Percentiles rank a stretch among this genome's conserved stretches.
phyloP scores from a whole-genome alignment of 2,888 invertebrate genomes.

The Hylaea fasciaria region DNA sequence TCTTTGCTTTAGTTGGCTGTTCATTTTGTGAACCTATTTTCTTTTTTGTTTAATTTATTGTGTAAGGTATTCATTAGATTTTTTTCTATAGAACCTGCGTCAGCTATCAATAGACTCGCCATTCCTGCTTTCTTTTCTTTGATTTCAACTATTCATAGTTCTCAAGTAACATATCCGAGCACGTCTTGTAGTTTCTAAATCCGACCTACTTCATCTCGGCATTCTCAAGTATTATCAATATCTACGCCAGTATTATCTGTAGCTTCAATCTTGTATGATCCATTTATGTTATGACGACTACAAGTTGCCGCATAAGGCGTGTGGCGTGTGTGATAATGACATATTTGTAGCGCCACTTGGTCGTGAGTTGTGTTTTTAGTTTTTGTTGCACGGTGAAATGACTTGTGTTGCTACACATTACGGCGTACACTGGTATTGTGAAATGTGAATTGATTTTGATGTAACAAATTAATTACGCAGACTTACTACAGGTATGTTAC shows the following conservation, averaged over 20 bases:
- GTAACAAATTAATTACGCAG: background rate
- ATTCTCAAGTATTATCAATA: slow-evolving; percentile 30
- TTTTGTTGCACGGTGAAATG: slow-evolving; percentile 23
- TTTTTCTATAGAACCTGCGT: background rate
- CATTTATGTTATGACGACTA: slow-evolving; percentile 26
- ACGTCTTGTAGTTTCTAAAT: slow-evolving; percentile 15
- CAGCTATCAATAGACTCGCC: background rate
- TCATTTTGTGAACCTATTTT: background rate
- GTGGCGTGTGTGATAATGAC: slow-evolving; percentile 23
- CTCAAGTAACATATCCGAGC: slow-evolving; percentile 14
- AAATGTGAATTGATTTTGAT: slow-evolving; percentile 7
- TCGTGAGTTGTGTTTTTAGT: slow-evolving; percentile 20
- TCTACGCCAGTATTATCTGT: slow-evolving; percentile 28
- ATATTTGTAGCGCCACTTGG: slow-evolving; percentile 19
- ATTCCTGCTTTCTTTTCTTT: slow-evolving; percentile 4
- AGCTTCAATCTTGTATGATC: slow-evolving; percentile 29
- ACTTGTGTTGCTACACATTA: slow-evolving; percentile 9
- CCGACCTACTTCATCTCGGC: slow-evolving; percentile 36
- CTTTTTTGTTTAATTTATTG: background rate
- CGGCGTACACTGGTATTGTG: slow-evolving; percentile 1
- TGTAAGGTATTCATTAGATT: background rate
- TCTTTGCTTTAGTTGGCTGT: background rate
- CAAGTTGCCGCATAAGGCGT: slow-evolving; percentile 24
- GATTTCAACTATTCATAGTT: slow-evolving; percentile 9
- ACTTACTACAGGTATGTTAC: background rate